Base-by-base conservation (phyloP, 2,113 vertebrate species). In the Gavialis gangeticus region DNA sequence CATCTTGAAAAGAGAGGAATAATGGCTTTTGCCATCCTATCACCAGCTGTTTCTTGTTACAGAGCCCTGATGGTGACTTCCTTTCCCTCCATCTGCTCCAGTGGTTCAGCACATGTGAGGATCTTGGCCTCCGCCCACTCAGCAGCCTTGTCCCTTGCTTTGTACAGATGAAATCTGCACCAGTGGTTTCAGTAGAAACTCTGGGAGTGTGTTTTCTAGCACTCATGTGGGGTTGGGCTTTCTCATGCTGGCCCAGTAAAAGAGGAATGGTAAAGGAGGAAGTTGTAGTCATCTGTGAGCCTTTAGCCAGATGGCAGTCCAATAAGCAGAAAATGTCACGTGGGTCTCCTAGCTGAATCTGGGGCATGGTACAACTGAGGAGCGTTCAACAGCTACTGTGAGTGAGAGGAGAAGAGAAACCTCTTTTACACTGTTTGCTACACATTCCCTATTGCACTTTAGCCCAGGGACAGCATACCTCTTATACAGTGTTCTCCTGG, bases 21-120 rank as follows among this genome's bases (percentile, higher is more conserved):
- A 3, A 2, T 64, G 77, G 89, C 75, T 66, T 69, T 69, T 56
- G 28, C 10, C 25, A 30, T 62, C 34, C 82, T 12, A 57, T 66
- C 85, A 79, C 77, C 78, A 95, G 89, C 80, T 94, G 76, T 0
- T 91, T 37, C 57, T n/a, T 84, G 56, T 95, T 93, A 75, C 75
- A 28, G 22, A 62, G 46, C 3, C 22, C 66, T 0, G 2, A 30
- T 25, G 88, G 93, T 90, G 89, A 25, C 69, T 92, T 92, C 92
- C 91, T 89, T 56, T 76, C 85, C 69, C 12, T 10, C 27, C 25
- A 5, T 4, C 4, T 22, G 73, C 63, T 34, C 66, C 1, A 76
- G 66, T 88, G 84, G 62, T 62, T 63, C 25, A 73, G 76, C 2
- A 17, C 66, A 46, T n/a, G 46, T 85, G 85, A 66, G 75, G 28